A percentile compares a stretch with the other conserved stretches of the same genome.
Evolutionary conservation across 1,140 invertebrate genomes (phyloP).

Genomic region (Cataglyphis hispanica): DNA sequence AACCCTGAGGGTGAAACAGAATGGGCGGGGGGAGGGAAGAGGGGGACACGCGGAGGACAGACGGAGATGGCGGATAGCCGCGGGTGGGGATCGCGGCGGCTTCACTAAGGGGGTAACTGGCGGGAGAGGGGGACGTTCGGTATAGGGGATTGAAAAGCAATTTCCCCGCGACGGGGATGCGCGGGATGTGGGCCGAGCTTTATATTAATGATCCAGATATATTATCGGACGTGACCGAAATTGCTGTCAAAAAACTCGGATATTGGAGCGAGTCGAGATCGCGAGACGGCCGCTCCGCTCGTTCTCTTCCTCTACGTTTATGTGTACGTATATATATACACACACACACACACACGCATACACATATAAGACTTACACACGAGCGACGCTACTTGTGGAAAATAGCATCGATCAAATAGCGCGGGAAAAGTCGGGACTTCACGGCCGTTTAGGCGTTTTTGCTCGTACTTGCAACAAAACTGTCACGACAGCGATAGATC

Average conservation of each 20-base stretch:
- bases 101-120: conserved; percentile 59
- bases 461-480: conserved; percentile 42
- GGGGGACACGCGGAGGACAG: conserved; percentile 28
- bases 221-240: conserved; percentile 88
- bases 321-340: background rate
- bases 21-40: background rate
- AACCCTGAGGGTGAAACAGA: conserved; percentile 29
- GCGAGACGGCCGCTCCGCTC: conserved; percentile 80
- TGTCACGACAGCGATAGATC: conserved; percentile 54
- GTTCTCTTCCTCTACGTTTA: conserved; percentile 43
- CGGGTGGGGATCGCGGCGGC: conserved; percentile 58
- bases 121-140: conserved; percentile 56
- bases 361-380: background rate
- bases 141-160: conserved; percentile 87
- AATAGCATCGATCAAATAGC: conserved; percentile 66
- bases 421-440: conserved; percentile 65
- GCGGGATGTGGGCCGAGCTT: conserved; percentile 83
- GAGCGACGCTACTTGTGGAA: conserved; percentile 15
- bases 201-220: conserved; percentile 88
- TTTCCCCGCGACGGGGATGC: conserved; percentile 85
- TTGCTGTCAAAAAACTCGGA: conserved; percentile 88
- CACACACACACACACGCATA: background rate
- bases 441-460: conserved; percentile 60
- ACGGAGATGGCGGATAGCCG: conserved; percentile 66
- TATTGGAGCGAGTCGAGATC: conserved; percentile 87